Conservation (phyloP, 2,888 invertebrate genomes). For the Bombylius discolor region DNA sequence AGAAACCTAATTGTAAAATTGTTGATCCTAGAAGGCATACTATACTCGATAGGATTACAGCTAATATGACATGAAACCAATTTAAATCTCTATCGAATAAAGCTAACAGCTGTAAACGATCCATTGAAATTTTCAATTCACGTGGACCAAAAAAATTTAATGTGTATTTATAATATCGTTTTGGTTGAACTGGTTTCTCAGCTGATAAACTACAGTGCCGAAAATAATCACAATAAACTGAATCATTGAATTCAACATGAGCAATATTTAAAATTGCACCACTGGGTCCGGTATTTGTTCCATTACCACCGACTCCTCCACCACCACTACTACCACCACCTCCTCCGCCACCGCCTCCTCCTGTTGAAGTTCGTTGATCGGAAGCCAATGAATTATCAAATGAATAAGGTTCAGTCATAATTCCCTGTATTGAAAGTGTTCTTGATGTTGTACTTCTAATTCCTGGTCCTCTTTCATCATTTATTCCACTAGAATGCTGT, state of each 20-base stretch:
- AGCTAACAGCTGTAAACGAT: conserved; percentile 81
- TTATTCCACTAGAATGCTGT: not conserved
- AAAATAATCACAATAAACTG: conserved; percentile 32
- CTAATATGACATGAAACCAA: conserved; percentile 61
- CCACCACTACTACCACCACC: not conserved
- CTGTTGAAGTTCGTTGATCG: conserved; percentile 6
- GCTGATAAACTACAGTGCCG: conserved; percentile 29
- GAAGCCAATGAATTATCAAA: conserved; percentile 14
- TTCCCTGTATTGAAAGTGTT: conserved; percentile 8
- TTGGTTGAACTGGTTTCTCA: conserved; percentile 29
- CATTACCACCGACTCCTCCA: conserved; percentile 7
- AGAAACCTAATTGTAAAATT: conserved; percentile 71
- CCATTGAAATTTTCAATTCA: conserved; percentile 68
- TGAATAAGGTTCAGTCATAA: conserved; percentile 12
- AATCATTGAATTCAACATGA: conserved; percentile 23
- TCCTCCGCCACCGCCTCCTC: not conserved
- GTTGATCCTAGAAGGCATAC: conserved; percentile 78
- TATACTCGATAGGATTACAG: conserved; percentile 67
- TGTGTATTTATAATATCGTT: conserved; percentile 35
- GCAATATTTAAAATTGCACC: conserved; percentile 28
- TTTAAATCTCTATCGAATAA: conserved; percentile 79
- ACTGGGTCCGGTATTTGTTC: conserved; percentile 13
- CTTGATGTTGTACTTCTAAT: not conserved
- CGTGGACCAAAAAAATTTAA: conserved; percentile 28
- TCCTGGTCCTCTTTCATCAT: not conserved